phyloP scores from a whole-genome alignment of 2,113 vertebrate species.

The Thamnophis sirtalis region DNA sequence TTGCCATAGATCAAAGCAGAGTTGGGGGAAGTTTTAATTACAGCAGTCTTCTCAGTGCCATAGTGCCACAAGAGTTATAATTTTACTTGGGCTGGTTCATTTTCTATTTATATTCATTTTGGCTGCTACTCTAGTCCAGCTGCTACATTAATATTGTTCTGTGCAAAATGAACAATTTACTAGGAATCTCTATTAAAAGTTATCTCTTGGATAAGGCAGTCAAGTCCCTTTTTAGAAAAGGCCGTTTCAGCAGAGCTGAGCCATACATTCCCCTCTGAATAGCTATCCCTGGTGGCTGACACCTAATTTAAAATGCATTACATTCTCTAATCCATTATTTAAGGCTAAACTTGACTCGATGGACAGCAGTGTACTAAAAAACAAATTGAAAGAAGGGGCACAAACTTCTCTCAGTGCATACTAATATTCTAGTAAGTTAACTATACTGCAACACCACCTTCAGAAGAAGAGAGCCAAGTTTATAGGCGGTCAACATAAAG shows the following conservation, averaged over 20 bases:
- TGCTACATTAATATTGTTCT: constrained; percentile 52
- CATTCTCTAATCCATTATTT: constrained; percentile 50
- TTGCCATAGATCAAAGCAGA: background rate
- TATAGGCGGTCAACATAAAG: constrained; percentile 31
- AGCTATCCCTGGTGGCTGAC: constrained; percentile 13
- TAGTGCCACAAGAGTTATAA: background rate
- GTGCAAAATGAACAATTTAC: constrained; percentile 46
- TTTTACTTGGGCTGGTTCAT: constrained; percentile 26
- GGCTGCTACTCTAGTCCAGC: constrained; percentile 36
- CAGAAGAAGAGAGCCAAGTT: background rate
- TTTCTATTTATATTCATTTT: constrained; percentile 49
- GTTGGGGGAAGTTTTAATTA: background rate
- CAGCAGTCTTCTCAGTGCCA: constrained; percentile 2
- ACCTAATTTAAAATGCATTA: constrained; percentile 48
- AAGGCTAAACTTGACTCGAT: constrained; percentile 38
- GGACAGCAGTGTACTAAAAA: constrained; percentile 14
- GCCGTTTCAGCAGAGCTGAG: constrained; percentile 25
- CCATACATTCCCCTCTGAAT: constrained; percentile 14
- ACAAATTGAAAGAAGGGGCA: background rate
- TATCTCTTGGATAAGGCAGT: constrained; percentile 49
- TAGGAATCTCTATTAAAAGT: constrained; percentile 45
- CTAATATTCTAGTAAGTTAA: constrained; percentile 17
- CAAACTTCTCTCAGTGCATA: constrained; percentile 25
- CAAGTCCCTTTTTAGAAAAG: constrained; percentile 47
- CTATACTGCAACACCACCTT: background rate